These are phyloP conservation scores for Esox masquinongy DNA, from an alignment of 2,797 vertebrate genomes.

Conservation along the genomic window DNA sequence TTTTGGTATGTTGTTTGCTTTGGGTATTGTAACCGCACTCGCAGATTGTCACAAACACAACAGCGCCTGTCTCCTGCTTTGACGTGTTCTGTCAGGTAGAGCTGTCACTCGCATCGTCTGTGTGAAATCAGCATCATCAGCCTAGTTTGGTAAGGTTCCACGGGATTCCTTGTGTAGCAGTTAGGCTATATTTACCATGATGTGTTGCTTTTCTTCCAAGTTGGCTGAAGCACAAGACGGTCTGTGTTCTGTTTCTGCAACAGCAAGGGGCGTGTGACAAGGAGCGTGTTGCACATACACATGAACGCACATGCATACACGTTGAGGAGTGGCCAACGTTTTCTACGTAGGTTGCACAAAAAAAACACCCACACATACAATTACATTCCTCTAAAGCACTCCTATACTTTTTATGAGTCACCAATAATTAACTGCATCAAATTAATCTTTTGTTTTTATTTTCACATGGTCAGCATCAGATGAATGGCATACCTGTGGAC, in stretches of 20 bases:
- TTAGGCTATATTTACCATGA: conserved; percentile 23
- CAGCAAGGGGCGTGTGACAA: neutral
- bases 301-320: too few species aligned
- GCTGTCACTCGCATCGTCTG: conserved; percentile 44
- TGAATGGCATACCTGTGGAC: too few species aligned
- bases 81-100: conserved; percentile 45
- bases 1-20: conserved; percentile 66
- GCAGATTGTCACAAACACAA: conserved; percentile 67
- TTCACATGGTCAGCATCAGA: too few species aligned
- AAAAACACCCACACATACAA: neutral
- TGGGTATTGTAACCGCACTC: conserved; percentile 55
- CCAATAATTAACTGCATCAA: too few species aligned
- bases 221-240: neutral
- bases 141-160: conserved; percentile 43
- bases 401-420: too few species aligned
- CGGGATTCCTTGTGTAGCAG: conserved; percentile 48
- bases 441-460: too few species aligned
- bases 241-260: neutral
- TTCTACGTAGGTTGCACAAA: too few species aligned
- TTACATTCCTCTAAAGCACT: neutral
- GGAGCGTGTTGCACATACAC: neutral
- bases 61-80: conserved; percentile 59
- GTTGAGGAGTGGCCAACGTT: too few species aligned
- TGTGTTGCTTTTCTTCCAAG: neutral
- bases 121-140: conserved; percentile 27